These are phyloP conservation scores for Neolamprologus toae DNA, from an alignment of 2,113 vertebrate species.

Conservation along the genomic window DNA sequence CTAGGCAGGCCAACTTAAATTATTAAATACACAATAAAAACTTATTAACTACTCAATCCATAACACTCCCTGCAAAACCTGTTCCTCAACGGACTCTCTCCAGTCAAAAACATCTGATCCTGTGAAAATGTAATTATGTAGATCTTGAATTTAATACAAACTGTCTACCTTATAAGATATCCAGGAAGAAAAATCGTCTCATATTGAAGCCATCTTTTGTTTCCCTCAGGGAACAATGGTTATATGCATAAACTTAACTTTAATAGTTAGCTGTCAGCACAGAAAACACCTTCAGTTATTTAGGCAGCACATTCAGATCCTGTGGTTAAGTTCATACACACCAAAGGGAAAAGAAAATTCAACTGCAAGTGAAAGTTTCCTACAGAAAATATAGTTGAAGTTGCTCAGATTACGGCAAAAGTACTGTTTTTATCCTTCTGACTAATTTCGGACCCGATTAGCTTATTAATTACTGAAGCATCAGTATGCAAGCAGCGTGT, in stretches of 20 bases:
- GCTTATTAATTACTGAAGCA: neutral
- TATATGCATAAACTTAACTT: neutral
- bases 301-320: neutral
- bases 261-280: neutral
- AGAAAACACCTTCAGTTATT: neutral
- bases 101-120: neutral
- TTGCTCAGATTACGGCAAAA: neutral
- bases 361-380: neutral
- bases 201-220: neutral
- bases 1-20: neutral
- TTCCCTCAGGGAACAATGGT: neutral
- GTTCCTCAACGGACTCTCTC: neutral
- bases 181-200: neutral
- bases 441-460: rapidly evolving
- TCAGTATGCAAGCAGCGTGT: rapidly evolving
- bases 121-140: neutral
- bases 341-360: neutral
- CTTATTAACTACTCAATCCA: neutral
- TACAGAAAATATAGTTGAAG: neutral
- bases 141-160: neutral
- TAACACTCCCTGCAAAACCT: neutral
- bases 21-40: neutral
- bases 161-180: neutral
- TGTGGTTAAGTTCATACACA: neutral
- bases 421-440: neutral